Percentiles rank a stretch among this genome's conserved stretches.
Evolutionary conservation across 2,888 invertebrate genomes (phyloP).

Genomic region (Habrosyne pyritoides): DNA sequence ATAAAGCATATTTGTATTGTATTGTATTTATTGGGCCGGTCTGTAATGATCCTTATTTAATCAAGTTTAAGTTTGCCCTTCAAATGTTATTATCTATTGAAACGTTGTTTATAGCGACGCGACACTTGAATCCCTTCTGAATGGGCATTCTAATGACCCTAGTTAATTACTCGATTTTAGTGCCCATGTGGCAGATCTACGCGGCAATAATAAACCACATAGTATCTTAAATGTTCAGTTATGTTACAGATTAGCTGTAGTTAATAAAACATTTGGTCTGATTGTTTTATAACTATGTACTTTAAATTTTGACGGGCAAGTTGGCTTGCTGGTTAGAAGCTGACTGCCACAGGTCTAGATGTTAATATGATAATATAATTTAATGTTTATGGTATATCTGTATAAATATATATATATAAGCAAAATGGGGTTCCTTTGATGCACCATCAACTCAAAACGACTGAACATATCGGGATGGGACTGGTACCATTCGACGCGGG

Average conservation of each 20-base stretch:
- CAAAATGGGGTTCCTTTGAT: too few relatives aligned
- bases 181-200: constrained; percentile 29
- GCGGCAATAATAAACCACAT: constrained; percentile 30
- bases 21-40: background rate
- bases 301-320: too few relatives aligned
- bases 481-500: too few relatives aligned
- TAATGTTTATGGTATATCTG: too few relatives aligned
- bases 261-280: background rate
- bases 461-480: too few relatives aligned
- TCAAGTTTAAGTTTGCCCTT: background rate
- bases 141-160: constrained; percentile 17
- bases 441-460: too few relatives aligned
- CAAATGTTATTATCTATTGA: background rate
- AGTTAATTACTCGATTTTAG: constrained; percentile 31
- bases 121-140: constrained; percentile 1
- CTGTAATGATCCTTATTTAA: background rate
- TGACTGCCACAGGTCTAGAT: too few relatives aligned
- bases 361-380: too few relatives aligned
- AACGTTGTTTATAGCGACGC: constrained; percentile 6
- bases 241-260: background rate
- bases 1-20: too few relatives aligned
- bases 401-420: too few relatives aligned
- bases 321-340: too few relatives aligned
- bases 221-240: constrained; percentile 23
- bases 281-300: background rate